phyloP scores from a whole-genome alignment of 2,888 invertebrate genomes.

The Cephus rjabovi region DNA sequence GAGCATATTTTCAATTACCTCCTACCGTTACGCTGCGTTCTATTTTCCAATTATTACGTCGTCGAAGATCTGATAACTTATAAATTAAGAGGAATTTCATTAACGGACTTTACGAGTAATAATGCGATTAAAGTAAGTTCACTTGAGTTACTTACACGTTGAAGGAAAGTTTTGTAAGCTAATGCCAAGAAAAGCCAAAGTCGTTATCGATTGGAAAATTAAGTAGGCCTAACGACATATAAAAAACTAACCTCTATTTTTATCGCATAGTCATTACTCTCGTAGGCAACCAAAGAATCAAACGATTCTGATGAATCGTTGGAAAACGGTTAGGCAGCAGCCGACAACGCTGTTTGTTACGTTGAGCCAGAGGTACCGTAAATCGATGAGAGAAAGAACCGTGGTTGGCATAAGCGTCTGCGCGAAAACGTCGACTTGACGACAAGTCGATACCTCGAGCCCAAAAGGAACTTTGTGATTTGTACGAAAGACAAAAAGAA shows the following conservation, averaged over 20 bases:
- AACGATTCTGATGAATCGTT: constrained; percentile 10
- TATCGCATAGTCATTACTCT: constrained; percentile 14
- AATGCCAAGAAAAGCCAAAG: background rate
- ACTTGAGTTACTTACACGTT: background rate
- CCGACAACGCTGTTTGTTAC: background rate
- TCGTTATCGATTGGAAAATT: background rate
- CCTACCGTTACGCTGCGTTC: background rate
- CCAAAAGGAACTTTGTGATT: background rate
- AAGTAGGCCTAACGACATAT: background rate
- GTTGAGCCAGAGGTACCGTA: background rate
- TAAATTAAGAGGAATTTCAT: background rate
- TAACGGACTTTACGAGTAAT: background rate
- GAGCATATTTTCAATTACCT: background rate
- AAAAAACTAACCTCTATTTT: constrained; percentile 5
- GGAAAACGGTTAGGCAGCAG: background rate
- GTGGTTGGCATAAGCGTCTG: background rate
- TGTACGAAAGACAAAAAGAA: background rate
- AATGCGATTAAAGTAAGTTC: background rate
- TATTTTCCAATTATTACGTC: background rate
- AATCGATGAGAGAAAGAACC: background rate
- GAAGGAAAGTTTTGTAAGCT: background rate
- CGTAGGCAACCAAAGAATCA: constrained; percentile 5
- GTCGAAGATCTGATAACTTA: background rate
- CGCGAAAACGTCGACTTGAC: background rate
- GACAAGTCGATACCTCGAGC: background rate